Conservation (phyloP, 2,797 vertebrate genomes). For the Gambusia yucatana region DNA sequence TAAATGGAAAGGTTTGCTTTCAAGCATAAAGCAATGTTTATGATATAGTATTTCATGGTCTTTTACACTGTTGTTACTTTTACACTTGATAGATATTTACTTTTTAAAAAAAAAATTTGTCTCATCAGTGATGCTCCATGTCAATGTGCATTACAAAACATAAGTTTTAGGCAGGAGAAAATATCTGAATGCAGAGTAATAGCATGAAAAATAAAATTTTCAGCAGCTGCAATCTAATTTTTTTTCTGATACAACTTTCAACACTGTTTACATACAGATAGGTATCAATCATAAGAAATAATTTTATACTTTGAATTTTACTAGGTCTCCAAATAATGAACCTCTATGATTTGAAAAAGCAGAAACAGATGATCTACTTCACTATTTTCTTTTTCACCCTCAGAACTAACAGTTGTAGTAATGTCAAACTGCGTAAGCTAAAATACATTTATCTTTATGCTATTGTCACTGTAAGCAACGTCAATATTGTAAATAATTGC, state of each 20-base stretch:
- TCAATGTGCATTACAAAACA: neutral
- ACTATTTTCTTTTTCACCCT: neutral
- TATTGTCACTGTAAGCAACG: neutral
- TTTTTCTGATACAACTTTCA: neutral
- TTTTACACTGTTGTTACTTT: neutral
- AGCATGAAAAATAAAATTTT: neutral
- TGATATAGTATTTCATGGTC: neutral
- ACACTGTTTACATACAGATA: neutral
- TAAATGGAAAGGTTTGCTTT: neutral
- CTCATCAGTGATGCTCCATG: neutral
- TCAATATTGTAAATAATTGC: neutral
- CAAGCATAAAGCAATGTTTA: neutral
- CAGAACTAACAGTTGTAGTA: neutral
- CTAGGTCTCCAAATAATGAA: neutral
- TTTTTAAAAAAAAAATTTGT: neutral
- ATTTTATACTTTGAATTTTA: neutral
- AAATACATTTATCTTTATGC: neutral
- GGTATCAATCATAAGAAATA: neutral
- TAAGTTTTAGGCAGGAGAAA: neutral
- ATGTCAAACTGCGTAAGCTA: neutral
- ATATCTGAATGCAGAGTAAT: neutral
- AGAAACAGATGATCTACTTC: neutral
- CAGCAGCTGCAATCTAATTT: neutral
- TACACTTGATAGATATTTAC: neutral
- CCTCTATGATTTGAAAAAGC: neutral